phyloP scores from a whole-genome alignment of 2,888 invertebrate species.

The Agrypnus murinus region DNA sequence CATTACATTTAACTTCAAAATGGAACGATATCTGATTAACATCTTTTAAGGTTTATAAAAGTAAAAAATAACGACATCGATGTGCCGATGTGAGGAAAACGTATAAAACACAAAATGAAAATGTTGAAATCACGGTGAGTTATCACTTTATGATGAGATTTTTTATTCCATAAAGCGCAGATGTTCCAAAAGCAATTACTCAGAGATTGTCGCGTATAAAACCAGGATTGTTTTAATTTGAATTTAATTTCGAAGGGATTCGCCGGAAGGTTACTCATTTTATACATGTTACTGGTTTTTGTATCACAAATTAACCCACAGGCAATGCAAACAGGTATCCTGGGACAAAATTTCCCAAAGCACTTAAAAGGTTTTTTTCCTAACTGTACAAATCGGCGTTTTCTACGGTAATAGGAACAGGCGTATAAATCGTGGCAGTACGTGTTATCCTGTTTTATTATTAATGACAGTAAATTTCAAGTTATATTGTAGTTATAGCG shows the following conservation, averaged over 20 bases:
- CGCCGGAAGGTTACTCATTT: slow-evolving; percentile 21
- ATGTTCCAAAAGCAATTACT: slow-evolving; percentile 30
- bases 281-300: slow-evolving; percentile 25
- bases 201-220: slow-evolving; percentile 27
- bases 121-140: neutral
- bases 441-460: slow-evolving; percentile 31
- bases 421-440: slow-evolving; percentile 30
- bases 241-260: slow-evolving; percentile 29
- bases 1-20: too few relatives aligned
- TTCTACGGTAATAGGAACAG: slow-evolving; percentile 33
- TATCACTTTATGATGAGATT: slow-evolving; percentile 20
- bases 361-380: slow-evolving; percentile 34
- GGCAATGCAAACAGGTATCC: neutral
- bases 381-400: slow-evolving; percentile 23
- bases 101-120: slow-evolving; percentile 5
- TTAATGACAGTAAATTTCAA: slow-evolving; percentile 36
- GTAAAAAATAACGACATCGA: neutral
- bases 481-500: slow-evolving; percentile 26
- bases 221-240: slow-evolving; percentile 31
- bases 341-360: slow-evolving; percentile 32
- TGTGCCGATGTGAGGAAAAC: too few relatives aligned
- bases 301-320: slow-evolving; percentile 16
- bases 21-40: neutral
- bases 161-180: slow-evolving; percentile 21
- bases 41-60: neutral